These are phyloP conservation scores for Lasiurus borealis DNA, from an alignment of 2,113 vertebrate species.

Conservation along the genomic window DNA sequence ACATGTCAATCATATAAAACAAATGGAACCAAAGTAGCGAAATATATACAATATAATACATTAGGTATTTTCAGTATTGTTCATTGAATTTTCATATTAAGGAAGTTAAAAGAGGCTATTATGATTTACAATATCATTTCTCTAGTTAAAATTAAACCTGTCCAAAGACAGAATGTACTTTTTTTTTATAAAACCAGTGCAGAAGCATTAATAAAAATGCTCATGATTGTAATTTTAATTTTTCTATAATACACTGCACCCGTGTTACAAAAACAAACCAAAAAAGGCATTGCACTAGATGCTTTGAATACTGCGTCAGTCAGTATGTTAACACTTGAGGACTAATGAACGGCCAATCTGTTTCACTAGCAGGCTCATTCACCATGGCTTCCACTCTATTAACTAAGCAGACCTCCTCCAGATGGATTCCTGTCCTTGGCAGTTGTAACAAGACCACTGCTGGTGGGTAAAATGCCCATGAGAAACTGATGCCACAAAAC, in stretches of 20 bases:
- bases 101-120: conserved; percentile 74
- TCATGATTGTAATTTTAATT: conserved; percentile 71
- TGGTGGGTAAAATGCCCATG: background rate
- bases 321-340: conserved; percentile 58
- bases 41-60: conserved; percentile 89
- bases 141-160: conserved; percentile 72
- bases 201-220: conserved; percentile 75
- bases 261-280: conserved; percentile 69
- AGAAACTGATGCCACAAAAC: conserved; percentile 42
- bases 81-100: conserved; percentile 79
- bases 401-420: conserved; percentile 14
- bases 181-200: conserved; percentile 77
- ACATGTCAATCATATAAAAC: conserved; percentile 88
- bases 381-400: background rate
- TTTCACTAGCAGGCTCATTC: conserved; percentile 16
- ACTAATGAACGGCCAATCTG: background rate
- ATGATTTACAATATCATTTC: conserved; percentile 75
- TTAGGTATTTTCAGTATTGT: conserved; percentile 81
- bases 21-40: conserved; percentile 85
- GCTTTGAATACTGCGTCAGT: conserved; percentile 68
- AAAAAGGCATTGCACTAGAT: conserved; percentile 61
- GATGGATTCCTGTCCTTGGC: background rate
- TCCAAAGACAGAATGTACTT: conserved; percentile 80
- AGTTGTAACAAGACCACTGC: conserved; percentile 35
- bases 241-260: conserved; percentile 75